Percentiles rank a stretch among this genome's conserved stretches.
phyloP scores from a whole-genome alignment of 2,797 vertebrate species.

The Nothura maculosa region DNA sequence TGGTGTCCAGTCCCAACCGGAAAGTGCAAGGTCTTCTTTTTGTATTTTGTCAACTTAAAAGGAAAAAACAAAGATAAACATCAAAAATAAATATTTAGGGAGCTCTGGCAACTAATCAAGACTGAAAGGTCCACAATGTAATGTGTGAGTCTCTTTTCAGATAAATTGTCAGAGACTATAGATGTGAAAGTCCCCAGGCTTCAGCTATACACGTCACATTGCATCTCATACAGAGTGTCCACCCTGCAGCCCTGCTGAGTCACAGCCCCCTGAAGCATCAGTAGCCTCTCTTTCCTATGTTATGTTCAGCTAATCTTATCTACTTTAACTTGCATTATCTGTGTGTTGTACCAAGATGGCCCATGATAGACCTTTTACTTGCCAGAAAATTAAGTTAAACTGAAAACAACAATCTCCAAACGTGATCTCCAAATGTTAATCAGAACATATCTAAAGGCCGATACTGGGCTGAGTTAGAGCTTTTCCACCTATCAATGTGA shows the following conservation, averaged over 20 bases:
- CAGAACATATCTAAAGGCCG: not conserved
- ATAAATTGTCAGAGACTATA: not conserved
- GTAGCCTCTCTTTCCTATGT: not conserved
- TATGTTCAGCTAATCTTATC: not conserved
- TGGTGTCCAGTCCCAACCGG: not conserved
- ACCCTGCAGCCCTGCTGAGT: not conserved
- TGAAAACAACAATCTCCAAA: not conserved
- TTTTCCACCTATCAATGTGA: not conserved
- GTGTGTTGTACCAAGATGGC: accelerated
- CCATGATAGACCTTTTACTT: not conserved
- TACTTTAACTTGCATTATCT: not conserved
- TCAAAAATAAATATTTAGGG: not conserved
- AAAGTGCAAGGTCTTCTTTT: not conserved
- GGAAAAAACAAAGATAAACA: not conserved
- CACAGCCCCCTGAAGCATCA: not conserved
- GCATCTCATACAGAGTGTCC: not conserved
- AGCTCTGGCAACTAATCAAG: not conserved
- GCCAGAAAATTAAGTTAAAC: not conserved
- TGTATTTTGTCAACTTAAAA: not conserved
- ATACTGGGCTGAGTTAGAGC: not conserved
- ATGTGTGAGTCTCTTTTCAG: not conserved
- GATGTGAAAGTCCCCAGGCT: not conserved
- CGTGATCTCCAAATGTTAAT: not conserved
- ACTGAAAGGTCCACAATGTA: not conserved
- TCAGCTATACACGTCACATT: not conserved